Evolutionary conservation across 1,140 invertebrate species (phyloP), one percentile per base, ranked within the genome.

Genomic region (Lordiphosa clarofinis): DNA sequence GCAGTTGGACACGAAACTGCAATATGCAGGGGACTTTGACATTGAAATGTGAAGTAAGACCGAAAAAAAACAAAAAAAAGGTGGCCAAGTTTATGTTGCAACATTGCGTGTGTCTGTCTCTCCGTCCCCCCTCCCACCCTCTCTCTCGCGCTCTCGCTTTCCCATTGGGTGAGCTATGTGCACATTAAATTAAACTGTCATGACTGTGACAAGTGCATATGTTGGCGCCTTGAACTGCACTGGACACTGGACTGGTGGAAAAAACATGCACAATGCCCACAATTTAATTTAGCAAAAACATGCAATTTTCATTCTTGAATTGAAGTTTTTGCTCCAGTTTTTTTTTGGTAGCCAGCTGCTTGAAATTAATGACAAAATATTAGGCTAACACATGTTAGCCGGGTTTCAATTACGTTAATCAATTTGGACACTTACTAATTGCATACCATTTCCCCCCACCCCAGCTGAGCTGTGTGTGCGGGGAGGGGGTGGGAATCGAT

Each of bases 111-210:
- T 82, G 78, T 84, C 62, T 75, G 58, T 64, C 66, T 46, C 24
- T 31, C 15, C 3, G 43, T 19, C 2, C 15, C 13, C 15, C 19
- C 33, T 35, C 40, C 36, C 33, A 24, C 40, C 36, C 21, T 9
- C 36, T 55, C n/a, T 9, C 31, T 46, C 35, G 19, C 36, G 10
- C 28, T 36, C 38, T 49, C 15, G 13, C 39, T 38, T 15, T 19
- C 38, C 33, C 33, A 59, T 38, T 54, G 42, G 68, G 78, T 84
- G 79, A 84, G 78, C 73, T 84, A 84, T 84, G 78, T 84, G 78
- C 60, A 69, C 78, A 84, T 84, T 84, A 84, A 84, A 84, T 84
- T 84, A 84, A 84, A 84, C 78, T 84, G 78, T 84, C 78, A 84
- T 79, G 74, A 64, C 69, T 86, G 79, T 84, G 78, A 84, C 78